A percentile compares a stretch with the other conserved stretches of the same genome.
Conservation (phyloP, 2,888 invertebrate genomes). For the Pseudolycoriella hygida region DNA sequence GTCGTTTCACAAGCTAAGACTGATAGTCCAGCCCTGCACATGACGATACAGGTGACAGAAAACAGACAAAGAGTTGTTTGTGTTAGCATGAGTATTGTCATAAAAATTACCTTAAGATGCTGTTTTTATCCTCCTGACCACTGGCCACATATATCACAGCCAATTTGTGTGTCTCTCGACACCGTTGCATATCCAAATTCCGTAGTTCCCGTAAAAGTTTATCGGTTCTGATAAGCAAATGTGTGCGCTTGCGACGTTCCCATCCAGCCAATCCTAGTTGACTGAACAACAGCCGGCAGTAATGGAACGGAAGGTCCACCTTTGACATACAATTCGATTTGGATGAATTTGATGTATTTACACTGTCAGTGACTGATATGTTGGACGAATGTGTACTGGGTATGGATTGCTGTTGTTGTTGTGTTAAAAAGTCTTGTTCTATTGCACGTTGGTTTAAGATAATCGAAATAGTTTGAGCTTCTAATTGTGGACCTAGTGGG, state of each 20-base stretch:
- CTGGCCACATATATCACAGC: slow-evolving; percentile 97
- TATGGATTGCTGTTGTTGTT: slow-evolving; percentile 9
- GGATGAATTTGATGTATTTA: not conserved
- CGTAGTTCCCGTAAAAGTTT: slow-evolving; percentile 76
- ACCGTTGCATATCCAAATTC: slow-evolving; percentile 82
- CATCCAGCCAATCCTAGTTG: slow-evolving; percentile 83
- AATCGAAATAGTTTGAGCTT: slow-evolving; percentile 70
- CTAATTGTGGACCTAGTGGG: slow-evolving; percentile 54
- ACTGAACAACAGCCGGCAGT: slow-evolving; percentile 74
- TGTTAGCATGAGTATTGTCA: not conserved
- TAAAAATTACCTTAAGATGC: slow-evolving; percentile 43
- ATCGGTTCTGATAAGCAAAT: slow-evolving; percentile 74
- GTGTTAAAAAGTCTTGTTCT: slow-evolving; percentile 56
- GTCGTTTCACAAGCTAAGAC: too few species aligned
- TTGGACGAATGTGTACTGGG: not conserved
- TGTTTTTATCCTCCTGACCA: slow-evolving; percentile 92
- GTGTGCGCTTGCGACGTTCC: slow-evolving; percentile 69
- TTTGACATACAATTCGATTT: slow-evolving; percentile 31
- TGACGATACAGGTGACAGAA: too few species aligned
- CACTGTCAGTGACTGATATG: not conserved
- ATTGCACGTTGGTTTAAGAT: slow-evolving; percentile 68
- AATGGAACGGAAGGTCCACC: slow-evolving; percentile 52
- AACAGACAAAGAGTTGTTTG: not conserved
- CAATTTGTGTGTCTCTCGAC: slow-evolving; percentile 87
- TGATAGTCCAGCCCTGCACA: too few species aligned